These are phyloP conservation scores for Tenebrosternarchus preto DNA, from an alignment of 2,113 vertebrate genomes.

Conservation along the genomic window DNA sequence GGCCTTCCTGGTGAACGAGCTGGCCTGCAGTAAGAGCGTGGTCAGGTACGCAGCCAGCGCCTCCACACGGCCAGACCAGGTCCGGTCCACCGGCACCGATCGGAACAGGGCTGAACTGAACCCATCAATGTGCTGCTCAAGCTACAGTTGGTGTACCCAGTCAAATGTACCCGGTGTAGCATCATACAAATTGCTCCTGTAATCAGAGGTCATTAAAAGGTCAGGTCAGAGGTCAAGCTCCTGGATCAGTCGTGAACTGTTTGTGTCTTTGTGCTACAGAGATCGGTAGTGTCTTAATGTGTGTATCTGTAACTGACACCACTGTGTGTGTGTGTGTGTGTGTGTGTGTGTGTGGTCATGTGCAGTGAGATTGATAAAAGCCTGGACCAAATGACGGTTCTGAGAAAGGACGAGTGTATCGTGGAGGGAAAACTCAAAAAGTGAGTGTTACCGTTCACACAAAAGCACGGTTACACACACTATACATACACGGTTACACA, in stretches of 20 bases:
- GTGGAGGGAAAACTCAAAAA: constrained; percentile 98
- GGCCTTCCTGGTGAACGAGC: constrained; percentile 91
- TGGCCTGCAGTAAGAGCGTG: constrained; percentile 94
- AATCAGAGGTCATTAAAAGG: constrained; percentile 19
- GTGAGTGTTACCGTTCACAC: constrained; percentile 75
- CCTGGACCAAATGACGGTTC: constrained; percentile 97
- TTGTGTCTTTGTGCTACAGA: constrained; percentile 21
- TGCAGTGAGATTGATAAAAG: constrained; percentile 97
- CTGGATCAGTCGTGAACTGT: constrained; percentile 16
- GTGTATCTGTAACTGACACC: constrained; percentile 8
- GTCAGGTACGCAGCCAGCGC: constrained; percentile 80
- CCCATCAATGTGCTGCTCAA: not conserved
- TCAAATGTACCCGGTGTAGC: not conserved
- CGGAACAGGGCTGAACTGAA: not conserved
- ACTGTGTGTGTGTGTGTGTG: constrained; percentile 34
- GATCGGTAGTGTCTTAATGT: constrained; percentile 3
- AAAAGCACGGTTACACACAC: not conserved
- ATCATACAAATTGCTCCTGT: constrained; percentile 29
- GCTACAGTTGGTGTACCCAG: not conserved
- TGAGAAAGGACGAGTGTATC: constrained; percentile 97
- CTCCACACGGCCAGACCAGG: too few relatives aligned
- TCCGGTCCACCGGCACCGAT: too few relatives aligned
- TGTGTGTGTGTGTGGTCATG: constrained; percentile 20
- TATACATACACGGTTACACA: not conserved
- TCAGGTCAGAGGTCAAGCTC: not conserved